A percentile compares a stretch with the other conserved stretches of the same genome.
These are phyloP conservation scores for Drosophila barbarae DNA, from an alignment of 2,888 invertebrate genomes.

Conservation along the genomic window DNA sequence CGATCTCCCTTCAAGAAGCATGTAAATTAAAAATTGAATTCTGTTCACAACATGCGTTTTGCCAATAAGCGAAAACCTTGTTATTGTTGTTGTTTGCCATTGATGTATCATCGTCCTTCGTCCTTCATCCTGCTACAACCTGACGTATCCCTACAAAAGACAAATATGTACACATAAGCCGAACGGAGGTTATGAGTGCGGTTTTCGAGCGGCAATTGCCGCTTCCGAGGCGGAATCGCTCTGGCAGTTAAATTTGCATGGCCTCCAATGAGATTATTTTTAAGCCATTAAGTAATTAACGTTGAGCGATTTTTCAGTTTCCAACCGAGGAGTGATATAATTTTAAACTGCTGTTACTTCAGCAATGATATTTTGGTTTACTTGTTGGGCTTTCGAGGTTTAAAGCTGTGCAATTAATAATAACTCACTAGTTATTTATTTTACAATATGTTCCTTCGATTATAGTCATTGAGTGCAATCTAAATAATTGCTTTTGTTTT, in stretches of 20 bases:
- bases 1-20: constrained; percentile 30
- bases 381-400: not conserved
- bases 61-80: constrained; percentile 34
- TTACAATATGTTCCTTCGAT: not conserved
- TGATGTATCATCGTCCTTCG: constrained; percentile 1
- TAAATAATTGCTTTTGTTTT: constrained; percentile 4
- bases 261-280: constrained; percentile 60
- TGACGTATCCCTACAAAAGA: constrained; percentile 47
- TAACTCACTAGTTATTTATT: not conserved
- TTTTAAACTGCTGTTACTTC: constrained; percentile 5
- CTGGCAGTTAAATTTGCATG: constrained; percentile 53
- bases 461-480: not conserved
- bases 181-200: constrained; percentile 23
- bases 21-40: constrained; percentile 70
- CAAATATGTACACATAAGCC: constrained; percentile 38
- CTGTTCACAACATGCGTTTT: constrained; percentile 60
- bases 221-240: constrained; percentile 19
- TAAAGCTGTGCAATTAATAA: not conserved
- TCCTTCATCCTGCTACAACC: constrained; percentile 5
- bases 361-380: constrained; percentile 1
- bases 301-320: constrained; percentile 52
- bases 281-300: constrained; percentile 71
- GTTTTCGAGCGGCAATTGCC: constrained; percentile 3
- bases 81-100: constrained; percentile 27
- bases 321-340: constrained; percentile 7